Percentiles rank a stretch among this genome's conserved stretches.
Conservation (phyloP, 2,888 invertebrate species). For the Drosophila barbarae region DNA sequence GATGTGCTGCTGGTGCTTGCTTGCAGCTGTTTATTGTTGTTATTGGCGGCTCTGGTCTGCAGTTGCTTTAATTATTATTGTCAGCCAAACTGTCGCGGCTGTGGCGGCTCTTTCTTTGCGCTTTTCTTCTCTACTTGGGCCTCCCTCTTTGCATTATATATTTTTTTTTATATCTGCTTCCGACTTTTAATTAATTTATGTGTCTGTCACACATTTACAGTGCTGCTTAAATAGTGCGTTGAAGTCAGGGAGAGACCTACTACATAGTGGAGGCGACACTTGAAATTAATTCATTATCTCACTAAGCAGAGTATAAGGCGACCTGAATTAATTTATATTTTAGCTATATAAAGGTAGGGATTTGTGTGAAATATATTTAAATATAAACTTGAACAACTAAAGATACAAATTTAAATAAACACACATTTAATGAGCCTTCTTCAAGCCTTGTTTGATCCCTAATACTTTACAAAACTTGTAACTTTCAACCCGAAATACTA, state of each 20-base stretch:
- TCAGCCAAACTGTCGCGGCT: conserved; percentile 57
- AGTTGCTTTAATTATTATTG: conserved; percentile 72
- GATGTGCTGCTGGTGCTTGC: conserved; percentile 38
- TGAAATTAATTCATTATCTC: conserved; percentile 8
- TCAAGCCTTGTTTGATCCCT: not conserved
- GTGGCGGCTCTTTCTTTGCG: conserved; percentile 20
- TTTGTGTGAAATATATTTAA: not conserved
- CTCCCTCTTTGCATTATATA: conserved; percentile 48
- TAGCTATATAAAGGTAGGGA: not conserved
- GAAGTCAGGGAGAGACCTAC: not conserved
- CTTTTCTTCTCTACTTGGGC: conserved; percentile 22
- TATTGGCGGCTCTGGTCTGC: conserved; percentile 32
- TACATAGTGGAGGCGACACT: conserved; percentile 1
- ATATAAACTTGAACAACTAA: too few relatives aligned
- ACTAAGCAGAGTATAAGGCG: not conserved
- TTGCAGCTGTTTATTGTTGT: conserved; percentile 42
- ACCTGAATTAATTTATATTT: not conserved
- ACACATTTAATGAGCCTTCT: not conserved
- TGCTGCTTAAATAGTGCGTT: conserved; percentile 45
- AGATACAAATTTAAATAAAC: too few relatives aligned
- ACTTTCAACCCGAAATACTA: not conserved
- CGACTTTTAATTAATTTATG: conserved; percentile 75
- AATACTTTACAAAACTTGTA: not conserved
- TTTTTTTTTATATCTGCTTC: conserved; percentile 63
- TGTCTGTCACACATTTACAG: conserved; percentile 36